Evolutionary conservation across 2,888 invertebrate species (phyloP), one percentile per base, ranked within the genome.

Genomic region (Brassicogethes aeneus): DNA sequence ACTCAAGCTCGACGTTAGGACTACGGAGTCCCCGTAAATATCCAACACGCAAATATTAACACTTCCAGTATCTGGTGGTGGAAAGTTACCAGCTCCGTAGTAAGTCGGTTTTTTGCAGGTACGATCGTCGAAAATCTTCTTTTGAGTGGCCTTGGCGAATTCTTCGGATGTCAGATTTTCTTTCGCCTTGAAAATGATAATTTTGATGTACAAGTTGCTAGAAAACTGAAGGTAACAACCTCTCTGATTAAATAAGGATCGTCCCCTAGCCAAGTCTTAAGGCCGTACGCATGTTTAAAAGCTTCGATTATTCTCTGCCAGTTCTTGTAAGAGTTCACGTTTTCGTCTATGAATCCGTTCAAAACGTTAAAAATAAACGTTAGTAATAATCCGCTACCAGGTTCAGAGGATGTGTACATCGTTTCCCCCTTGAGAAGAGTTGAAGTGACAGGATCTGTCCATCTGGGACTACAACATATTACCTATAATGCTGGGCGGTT

Each of bases 221-320:
- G n/a, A n/a, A n/a, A n/a, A n/a, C n/a, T n/a, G n/a, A n/a, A n/a
- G n/a, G n/a, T n/a, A n/a, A n/a, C n/a, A 23, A 23, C 23, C 23
- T 23, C 10, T 23, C 10, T 5, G 5, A 23, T 23, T 10, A 23
- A 10, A 59, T 73, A 81, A 32, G 69, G 62, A 3, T 75, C 70
- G 70, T 96, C 96, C 1, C 88, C 95, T 46, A 97, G 70, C 49
- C 82, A 77, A 1, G 87, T 86, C 51, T 95, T 73, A 58, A 82
- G 78, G 1, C 89, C 94, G 65, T 85, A 94, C 13, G 85, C 93
- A 70, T 83, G 94, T 66, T 97, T 97, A 68, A 92, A 88, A 2
- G 86, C 77, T 64, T 97, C 96, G 3, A 87, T 72, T 48, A 92
- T 73, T 47, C 89, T 78, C 55, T 96, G 95, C 74, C 85, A 85